Conservation (phyloP, 2,888 invertebrate species). For the Cephus sareptanus region DNA sequence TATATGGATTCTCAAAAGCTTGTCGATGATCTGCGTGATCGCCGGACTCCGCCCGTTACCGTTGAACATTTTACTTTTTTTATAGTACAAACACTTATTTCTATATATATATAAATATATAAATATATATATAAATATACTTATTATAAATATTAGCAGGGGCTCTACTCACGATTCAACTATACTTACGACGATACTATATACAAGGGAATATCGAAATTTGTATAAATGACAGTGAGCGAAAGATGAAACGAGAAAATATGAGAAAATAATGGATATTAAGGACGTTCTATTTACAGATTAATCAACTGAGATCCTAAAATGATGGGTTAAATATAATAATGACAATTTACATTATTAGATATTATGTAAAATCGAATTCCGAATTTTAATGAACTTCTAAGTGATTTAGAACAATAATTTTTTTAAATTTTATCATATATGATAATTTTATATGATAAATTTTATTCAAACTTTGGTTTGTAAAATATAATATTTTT, state of each 20-base stretch:
- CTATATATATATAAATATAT: constrained; percentile 54
- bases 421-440: no score
- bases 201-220: constrained; percentile 24
- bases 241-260: constrained; percentile 9
- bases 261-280: not conserved
- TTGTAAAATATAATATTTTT: no score
- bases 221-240: constrained; percentile 18
- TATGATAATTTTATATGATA: no score
- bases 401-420: no score
- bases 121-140: constrained; percentile 28
- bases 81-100: constrained; percentile 64
- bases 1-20: not conserved
- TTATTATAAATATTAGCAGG: constrained; percentile 47
- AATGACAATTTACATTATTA: no score
- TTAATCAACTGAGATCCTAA: no score
- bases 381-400: no score
- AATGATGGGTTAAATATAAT: no score
- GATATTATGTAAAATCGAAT: no score
- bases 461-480: no score
- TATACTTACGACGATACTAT: constrained; percentile 42
- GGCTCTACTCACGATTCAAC: constrained; percentile 65
- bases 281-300: no score
- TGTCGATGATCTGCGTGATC: not conserved
- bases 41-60: not conserved
- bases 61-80: constrained; percentile 54